A percentile compares a stretch with the other conserved stretches of the same genome.
phyloP scores from a whole-genome alignment of 2,888 invertebrate species.

The Mesorhabditis spiculigera region DNA sequence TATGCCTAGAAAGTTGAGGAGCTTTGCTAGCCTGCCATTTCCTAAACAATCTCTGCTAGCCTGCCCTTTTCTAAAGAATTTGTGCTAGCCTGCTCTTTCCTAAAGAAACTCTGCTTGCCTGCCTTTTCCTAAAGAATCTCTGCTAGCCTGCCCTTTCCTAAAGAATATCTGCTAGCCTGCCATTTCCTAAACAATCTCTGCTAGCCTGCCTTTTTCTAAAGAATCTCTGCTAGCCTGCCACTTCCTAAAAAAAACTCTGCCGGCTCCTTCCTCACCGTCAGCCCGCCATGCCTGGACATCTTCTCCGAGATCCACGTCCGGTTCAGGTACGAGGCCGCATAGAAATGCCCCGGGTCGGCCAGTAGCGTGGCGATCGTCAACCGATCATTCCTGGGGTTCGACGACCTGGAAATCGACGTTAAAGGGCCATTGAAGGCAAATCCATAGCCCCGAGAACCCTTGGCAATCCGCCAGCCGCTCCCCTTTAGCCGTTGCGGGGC shows the following conservation, averaged over 20 bases:
- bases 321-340: slow-evolving; percentile 33
- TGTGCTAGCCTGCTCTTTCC: background rate
- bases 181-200: too few relatives aligned
- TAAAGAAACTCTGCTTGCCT: too few relatives aligned
- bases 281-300: slow-evolving; percentile 37
- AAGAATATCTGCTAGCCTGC: too few relatives aligned
- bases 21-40: background rate
- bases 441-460: too few relatives aligned
- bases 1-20: slow-evolving; percentile 18
- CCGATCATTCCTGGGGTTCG: background rate
- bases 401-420: background rate
- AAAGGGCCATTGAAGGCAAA: background rate
- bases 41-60: background rate
- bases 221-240: background rate
- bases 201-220: too few relatives aligned
- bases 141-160: too few relatives aligned
- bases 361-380: slow-evolving; percentile 32
- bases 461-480: too few relatives aligned
- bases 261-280: slow-evolving; percentile 15
- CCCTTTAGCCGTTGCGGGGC: too few relatives aligned
- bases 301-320: slow-evolving; percentile 34
- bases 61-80: too few relatives aligned
- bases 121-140: too few relatives aligned
- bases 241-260: background rate
- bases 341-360: slow-evolving; percentile 31